Conservation (phyloP, 2,797 vertebrate species). For the Philypnodon macrostomus region DNA sequence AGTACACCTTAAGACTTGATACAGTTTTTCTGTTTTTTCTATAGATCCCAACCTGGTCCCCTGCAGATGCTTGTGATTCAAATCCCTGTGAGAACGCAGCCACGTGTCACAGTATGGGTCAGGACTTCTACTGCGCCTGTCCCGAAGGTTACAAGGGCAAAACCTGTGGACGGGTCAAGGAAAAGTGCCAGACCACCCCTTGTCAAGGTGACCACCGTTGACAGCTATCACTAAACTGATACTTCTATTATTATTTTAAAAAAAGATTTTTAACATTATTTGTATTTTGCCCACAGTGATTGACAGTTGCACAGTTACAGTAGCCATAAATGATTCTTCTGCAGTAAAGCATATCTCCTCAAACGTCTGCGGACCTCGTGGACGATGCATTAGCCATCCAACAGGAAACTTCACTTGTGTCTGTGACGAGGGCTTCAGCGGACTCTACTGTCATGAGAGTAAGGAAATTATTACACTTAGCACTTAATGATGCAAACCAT, state of each 20-base stretch:
- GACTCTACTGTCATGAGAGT: slow-evolving; percentile 96
- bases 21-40: not conserved
- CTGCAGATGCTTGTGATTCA: slow-evolving; percentile 82
- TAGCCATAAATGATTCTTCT: slow-evolving; percentile 79
- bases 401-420: slow-evolving; percentile 90
- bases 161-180: slow-evolving; percentile 85
- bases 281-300: slow-evolving; percentile 74
- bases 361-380: slow-evolving; percentile 88
- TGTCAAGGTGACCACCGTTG: slow-evolving; percentile 83
- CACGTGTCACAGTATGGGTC: slow-evolving; percentile 85
- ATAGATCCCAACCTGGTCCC: slow-evolving; percentile 57
- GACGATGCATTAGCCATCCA: slow-evolving; percentile 87
- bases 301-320: slow-evolving; percentile 89
- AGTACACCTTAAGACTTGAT: no score
- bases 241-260: no score
- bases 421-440: slow-evolving; percentile 91
- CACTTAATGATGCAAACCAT: no score
- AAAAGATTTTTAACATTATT: not conserved
- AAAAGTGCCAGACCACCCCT: slow-evolving; percentile 81
- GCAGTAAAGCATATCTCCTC: slow-evolving; percentile 80
- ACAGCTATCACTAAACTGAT: no score
- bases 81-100: slow-evolving; percentile 90
- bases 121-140: slow-evolving; percentile 95
- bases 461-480: slow-evolving; percentile 43
- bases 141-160: slow-evolving; percentile 88